These are phyloP conservation scores for Octopus sinensis DNA, from an alignment of 1,140 invertebrate species.

Conservation along the genomic window DNA sequence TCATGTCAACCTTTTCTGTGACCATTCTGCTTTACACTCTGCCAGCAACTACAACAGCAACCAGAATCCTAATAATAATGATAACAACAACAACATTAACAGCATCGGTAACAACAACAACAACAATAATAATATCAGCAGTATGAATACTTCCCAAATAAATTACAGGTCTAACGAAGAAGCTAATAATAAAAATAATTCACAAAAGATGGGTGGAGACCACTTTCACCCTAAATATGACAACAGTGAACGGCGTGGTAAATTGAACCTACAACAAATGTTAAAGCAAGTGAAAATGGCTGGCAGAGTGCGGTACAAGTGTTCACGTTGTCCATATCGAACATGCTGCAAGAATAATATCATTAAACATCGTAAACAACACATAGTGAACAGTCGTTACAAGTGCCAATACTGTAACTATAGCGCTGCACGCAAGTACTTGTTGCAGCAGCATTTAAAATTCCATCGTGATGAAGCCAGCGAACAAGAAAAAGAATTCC, in stretches of 20 bases:
- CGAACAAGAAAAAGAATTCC: conserved; percentile 22
- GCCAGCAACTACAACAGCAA: conserved; percentile 18
- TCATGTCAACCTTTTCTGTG: conserved; percentile 25
- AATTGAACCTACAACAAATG: conserved; percentile 17
- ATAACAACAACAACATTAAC: conserved; percentile 3
- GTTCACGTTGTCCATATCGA: conserved; percentile 40
- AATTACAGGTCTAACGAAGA: neutral
- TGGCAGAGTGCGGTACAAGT: conserved; percentile 37
- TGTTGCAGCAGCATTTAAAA: conserved; percentile 36
- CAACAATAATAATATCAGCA: conserved; percentile 3
- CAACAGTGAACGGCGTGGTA: conserved; percentile 12
- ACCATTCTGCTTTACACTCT: conserved; percentile 34
- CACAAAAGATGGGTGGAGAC: conserved; percentile 12
- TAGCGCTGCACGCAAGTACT: conserved; percentile 37
- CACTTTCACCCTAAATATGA: conserved; percentile 8
- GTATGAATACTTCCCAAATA: neutral
- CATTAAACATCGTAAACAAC: conserved; percentile 42
- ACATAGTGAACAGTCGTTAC: conserved; percentile 40
- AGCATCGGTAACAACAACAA: neutral
- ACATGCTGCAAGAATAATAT: conserved; percentile 42
- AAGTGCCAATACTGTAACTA: conserved; percentile 41
- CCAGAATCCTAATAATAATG: neutral
- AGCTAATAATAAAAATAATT: neutral
- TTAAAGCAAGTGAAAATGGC: conserved; percentile 21
- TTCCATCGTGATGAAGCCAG: conserved; percentile 30